These are phyloP conservation scores for Pempheris klunzingeri DNA, from an alignment of 2,797 vertebrate genomes.

Conservation along the genomic window DNA sequence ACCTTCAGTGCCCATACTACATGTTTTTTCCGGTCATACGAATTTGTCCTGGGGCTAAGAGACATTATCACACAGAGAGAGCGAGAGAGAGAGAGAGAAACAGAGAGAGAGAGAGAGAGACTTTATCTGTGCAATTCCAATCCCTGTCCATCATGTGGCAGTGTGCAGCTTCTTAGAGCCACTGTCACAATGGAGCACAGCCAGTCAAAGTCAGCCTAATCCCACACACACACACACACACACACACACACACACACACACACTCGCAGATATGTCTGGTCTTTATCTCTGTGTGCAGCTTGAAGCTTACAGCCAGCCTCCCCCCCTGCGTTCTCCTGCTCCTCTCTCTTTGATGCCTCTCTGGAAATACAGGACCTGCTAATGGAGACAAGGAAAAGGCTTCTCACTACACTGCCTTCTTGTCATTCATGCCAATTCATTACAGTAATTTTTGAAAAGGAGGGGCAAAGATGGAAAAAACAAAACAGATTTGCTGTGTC, in stretches of 20 bases:
- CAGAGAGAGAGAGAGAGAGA: slow-evolving; percentile 30
- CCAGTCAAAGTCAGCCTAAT: slow-evolving; percentile 80
- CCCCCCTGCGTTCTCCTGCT: slow-evolving; percentile 65
- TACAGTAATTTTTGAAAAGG: slow-evolving; percentile 64
- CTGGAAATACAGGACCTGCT: slow-evolving; percentile 79
- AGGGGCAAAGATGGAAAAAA: slow-evolving; percentile 6
- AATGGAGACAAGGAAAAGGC: slow-evolving; percentile 78
- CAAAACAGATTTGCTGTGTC: slow-evolving; percentile 40
- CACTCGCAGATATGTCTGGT: slow-evolving; percentile 75
- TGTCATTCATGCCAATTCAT: slow-evolving; percentile 75
- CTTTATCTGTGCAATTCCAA: slow-evolving; percentile 78
- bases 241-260: slow-evolving; percentile 50
- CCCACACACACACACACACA: slow-evolving; percentile 46
- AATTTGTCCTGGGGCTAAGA: slow-evolving; percentile 61
- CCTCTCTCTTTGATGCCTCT: slow-evolving; percentile 77
- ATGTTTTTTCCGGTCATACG: slow-evolving; percentile 62
- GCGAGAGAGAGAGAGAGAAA: slow-evolving; percentile 16
- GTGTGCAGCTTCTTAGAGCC: slow-evolving; percentile 80
- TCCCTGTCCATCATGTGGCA: slow-evolving; percentile 83
- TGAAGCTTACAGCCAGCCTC: slow-evolving; percentile 79
- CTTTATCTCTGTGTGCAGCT: slow-evolving; percentile 88
- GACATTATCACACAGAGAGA: slow-evolving; percentile 48
- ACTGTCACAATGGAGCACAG: slow-evolving; percentile 74
- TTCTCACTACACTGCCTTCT: slow-evolving; percentile 69
- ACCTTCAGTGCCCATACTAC: slow-evolving; percentile 55